Evolutionary conservation across 2,888 invertebrate species (phyloP).

Genomic region (Cheilosia urbana): DNA sequence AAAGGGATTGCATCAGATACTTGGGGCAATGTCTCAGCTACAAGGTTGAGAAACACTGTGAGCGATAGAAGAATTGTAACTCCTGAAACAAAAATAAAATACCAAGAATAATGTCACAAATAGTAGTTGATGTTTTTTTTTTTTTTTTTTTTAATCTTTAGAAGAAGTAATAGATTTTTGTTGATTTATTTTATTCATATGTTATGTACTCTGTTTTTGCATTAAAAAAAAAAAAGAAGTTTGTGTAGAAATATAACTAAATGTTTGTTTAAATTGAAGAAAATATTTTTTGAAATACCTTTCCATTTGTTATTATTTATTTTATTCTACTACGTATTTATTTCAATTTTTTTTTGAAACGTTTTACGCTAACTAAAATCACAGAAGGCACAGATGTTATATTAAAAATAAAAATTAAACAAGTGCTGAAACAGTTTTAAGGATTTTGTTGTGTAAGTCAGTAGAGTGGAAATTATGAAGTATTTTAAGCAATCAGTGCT

Average conservation of each 20-base stretch:
- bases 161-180: slow-evolving; percentile 34
- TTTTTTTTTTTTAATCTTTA: slow-evolving; percentile 23
- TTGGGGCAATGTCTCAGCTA: slow-evolving; percentile 99
- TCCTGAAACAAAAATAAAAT: slow-evolving; percentile 89
- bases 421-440: too few relatives aligned
- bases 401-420: neutral
- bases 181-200: neutral
- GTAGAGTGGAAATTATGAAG: too few relatives aligned
- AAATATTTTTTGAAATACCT: neutral
- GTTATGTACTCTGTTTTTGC: neutral
- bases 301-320: too few relatives aligned
- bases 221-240: neutral
- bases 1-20: slow-evolving; percentile 99
- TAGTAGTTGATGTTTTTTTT: slow-evolving; percentile 30
- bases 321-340: too few relatives aligned
- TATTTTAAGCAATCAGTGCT: too few relatives aligned
- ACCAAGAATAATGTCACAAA: slow-evolving; percentile 74
- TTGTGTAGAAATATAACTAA: neutral
- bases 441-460: too few relatives aligned
- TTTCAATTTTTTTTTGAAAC: too few relatives aligned
- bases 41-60: slow-evolving; percentile 99
- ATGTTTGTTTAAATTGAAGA: neutral
- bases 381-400: too few relatives aligned
- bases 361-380: too few relatives aligned
- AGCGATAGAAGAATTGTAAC: slow-evolving; percentile 99